Percentiles rank a stretch among this genome's conserved stretches.
phyloP scores from a whole-genome alignment of 2,797 vertebrate genomes.

The Enteromius argenteus region DNA sequence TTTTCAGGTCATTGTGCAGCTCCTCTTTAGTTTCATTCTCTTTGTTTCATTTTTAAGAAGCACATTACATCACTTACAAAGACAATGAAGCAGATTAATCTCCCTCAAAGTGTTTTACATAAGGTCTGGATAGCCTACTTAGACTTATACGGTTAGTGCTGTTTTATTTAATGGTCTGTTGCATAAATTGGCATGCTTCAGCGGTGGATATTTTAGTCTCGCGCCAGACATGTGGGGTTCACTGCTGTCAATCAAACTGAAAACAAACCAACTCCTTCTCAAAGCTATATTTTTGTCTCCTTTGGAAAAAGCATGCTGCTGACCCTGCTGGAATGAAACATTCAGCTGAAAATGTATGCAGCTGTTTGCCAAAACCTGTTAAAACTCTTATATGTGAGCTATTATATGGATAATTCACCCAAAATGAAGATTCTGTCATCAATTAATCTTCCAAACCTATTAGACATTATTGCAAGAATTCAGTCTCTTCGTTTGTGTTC shows the following conservation, averaged over 20 bases:
- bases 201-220: not conserved
- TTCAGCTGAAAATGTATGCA: not conserved
- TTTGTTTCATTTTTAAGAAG: not conserved
- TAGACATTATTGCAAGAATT: not conserved
- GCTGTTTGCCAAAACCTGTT: not conserved
- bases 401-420: not conserved
- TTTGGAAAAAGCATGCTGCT: not conserved
- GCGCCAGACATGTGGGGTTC: conserved; percentile 3
- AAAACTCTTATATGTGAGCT: not conserved
- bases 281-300: conserved; percentile 6
- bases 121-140: not conserved
- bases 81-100: not conserved
- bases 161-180: not conserved
- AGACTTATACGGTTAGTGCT: not conserved
- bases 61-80: not conserved
- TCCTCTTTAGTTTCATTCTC: not conserved
- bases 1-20: not conserved
- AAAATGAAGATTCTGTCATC: not conserved
- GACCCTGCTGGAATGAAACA: not conserved
- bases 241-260: conserved; percentile 8
- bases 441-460: not conserved
- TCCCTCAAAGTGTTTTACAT: not conserved
- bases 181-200: not conserved
- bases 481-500: not conserved
- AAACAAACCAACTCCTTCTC: conserved; percentile 15